Base-by-base conservation (phyloP, 2,797 vertebrate genomes). In the Melanotaenia nigrans region DNA sequence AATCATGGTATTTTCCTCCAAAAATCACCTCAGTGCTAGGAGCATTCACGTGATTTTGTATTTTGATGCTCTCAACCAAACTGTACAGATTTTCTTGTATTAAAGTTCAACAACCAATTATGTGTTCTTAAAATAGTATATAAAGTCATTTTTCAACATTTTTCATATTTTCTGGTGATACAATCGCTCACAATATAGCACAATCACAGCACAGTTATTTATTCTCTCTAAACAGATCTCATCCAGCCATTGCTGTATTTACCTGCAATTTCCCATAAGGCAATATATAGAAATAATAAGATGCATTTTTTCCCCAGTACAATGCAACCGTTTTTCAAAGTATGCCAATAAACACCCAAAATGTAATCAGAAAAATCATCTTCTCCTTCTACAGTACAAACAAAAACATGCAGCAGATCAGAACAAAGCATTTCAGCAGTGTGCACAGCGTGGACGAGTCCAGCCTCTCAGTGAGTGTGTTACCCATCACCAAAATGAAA, bases 361-460 rank as follows among this genome's bases (percentile, higher is more conserved):
- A 7, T 24, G 38, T 32, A 12, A 38, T 24, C 24, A 58, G 3
- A 10, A 70, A 63, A 71, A 68, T 60, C 69, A 51, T 13, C 11
- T 35, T 8, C 11, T 40, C 14, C 68, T 62, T 73, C 67, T 78
- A 30, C 55, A 61, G 70, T 22, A 45, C 16, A 71, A 68, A 75
- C 51, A 49, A 22, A 57, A 58, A 32, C 58, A 14, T 58, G 81
- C 75, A 66, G 79, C 81, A 73, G 62, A 78, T 18, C 81, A 85
- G 87, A 85, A 86, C 83, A 88, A 89, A 89, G 87, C 82, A 32
- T 73, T 35, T 66, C 6, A 72, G 79, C 74, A 60, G 75, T 10
- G 70, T 78, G 66, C 49, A 40, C 63, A 45, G 28, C 60, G 74
- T 73, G 62, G 53, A 79, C 38, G 70, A 78, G 74, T 78, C 62